Percentiles rank a stretch among this genome's conserved stretches.
Evolutionary conservation across 1,140 invertebrate genomes (phyloP).

Genomic region (Calephelis nemesis): DNA sequence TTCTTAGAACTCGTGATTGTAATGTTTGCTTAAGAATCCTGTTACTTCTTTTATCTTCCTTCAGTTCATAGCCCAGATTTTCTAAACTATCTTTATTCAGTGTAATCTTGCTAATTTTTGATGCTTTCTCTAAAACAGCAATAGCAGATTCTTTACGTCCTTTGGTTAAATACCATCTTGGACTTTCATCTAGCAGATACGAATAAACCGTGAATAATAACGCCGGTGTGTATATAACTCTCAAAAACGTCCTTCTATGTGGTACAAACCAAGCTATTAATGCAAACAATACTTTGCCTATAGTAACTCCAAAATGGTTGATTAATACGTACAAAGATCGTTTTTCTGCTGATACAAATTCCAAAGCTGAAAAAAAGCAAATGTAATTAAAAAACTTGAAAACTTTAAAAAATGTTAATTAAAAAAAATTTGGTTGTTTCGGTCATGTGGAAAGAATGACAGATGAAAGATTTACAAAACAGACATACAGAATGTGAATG

Average conservation of each 20-base stretch:
- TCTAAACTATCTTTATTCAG: constrained; percentile 45
- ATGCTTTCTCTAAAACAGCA: constrained; percentile 47
- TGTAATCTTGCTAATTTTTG: constrained; percentile 48
- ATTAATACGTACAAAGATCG: constrained; percentile 43
- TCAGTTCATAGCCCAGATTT: constrained; percentile 44
- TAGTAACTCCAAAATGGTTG: constrained; percentile 33
- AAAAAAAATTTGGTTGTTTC: no score
- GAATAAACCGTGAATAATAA: constrained; percentile 49
- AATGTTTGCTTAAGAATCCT: constrained; percentile 48
- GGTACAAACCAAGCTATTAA: constrained; percentile 44
- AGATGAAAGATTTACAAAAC: no score
- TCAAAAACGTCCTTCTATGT: constrained; percentile 55
- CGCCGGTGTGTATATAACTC: constrained; percentile 50
- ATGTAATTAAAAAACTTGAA: no score
- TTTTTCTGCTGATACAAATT: constrained; percentile 51
- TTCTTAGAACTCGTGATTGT: constrained; percentile 43
- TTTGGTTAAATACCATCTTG: constrained; percentile 85
- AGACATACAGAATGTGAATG: no score
- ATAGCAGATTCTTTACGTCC: constrained; percentile 49
- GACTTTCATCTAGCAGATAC: constrained; percentile 60
- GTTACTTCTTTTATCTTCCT: constrained; percentile 29
- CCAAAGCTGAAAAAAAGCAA: constrained; percentile 48
- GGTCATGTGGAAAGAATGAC: no score
- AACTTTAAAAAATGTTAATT: no score
- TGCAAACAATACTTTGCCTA: constrained; percentile 39